phyloP scores from a whole-genome alignment of 2,113 vertebrate species.

The cat (Felis catus) region DNA sequence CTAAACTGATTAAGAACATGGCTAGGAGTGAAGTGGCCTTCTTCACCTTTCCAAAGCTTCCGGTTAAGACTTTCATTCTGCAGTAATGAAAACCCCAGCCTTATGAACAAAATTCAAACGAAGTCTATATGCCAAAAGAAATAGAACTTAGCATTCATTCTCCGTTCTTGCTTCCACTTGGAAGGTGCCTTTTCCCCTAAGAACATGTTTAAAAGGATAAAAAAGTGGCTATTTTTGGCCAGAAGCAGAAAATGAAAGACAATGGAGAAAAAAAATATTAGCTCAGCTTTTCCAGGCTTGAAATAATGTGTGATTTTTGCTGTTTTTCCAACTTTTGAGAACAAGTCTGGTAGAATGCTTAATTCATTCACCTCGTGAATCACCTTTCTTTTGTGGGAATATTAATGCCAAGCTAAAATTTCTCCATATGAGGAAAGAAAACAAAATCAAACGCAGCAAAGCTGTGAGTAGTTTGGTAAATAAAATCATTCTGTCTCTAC shows the following conservation, averaged over 20 bases:
- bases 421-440: slow-evolving; percentile 34
- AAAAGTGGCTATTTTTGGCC: slow-evolving; percentile 68
- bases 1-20: slow-evolving; percentile 21
- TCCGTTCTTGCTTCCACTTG: slow-evolving; percentile 55
- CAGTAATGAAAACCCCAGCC: slow-evolving; percentile 54
- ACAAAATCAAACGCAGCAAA: background rate
- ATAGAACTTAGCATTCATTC: slow-evolving; percentile 66
- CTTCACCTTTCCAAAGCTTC: background rate
- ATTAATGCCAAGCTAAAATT: slow-evolving; percentile 27
- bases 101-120: slow-evolving; percentile 40
- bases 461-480: background rate
- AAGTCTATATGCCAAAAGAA: slow-evolving; percentile 67
- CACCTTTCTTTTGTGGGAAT: slow-evolving; percentile 74
- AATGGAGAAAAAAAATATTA: slow-evolving; percentile 77
- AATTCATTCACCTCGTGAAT: slow-evolving; percentile 56
- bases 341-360: slow-evolving; percentile 76
- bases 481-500: background rate
- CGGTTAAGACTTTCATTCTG: background rate
- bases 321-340: slow-evolving; percentile 77
- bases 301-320: slow-evolving; percentile 78
- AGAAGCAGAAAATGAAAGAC: slow-evolving; percentile 72
- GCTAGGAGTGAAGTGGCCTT: background rate
- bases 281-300: slow-evolving; percentile 78
- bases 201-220: slow-evolving; percentile 66
- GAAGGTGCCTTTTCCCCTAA: slow-evolving; percentile 59